A percentile compares a stretch with the other conserved stretches of the same genome.
Evolutionary conservation across 1,140 invertebrate species (phyloP).

Genomic region (Euwallacea fornicatus): DNA sequence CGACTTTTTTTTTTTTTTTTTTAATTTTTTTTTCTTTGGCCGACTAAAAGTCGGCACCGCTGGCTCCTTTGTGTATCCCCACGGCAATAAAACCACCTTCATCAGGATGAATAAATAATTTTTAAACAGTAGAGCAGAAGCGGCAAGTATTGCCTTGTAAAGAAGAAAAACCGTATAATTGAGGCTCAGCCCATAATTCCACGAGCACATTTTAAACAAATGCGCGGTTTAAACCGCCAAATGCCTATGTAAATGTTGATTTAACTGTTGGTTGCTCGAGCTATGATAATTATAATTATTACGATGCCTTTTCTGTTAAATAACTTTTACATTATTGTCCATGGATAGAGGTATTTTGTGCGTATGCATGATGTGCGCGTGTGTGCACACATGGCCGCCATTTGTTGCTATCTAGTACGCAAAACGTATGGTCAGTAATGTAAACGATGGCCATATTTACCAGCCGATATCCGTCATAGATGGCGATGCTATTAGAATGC

Average conservation of each 20-base stretch:
- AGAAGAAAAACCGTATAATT: conserved; percentile 24
- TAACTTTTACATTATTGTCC: background rate
- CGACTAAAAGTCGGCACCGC: too few species aligned
- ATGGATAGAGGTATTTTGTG: conserved; percentile 10
- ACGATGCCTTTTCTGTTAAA: conserved; percentile 14
- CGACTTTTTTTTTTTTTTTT: too few species aligned
- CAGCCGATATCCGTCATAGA: too few species aligned
- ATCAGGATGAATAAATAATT: conserved; percentile 17
- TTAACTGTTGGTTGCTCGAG: conserved; percentile 12
- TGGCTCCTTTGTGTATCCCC: background rate
- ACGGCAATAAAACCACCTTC: background rate
- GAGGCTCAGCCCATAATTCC: conserved; percentile 11
- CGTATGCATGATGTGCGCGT: background rate
- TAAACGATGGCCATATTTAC: too few species aligned
- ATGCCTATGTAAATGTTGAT: conserved; percentile 22
- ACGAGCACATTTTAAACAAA: conserved; percentile 7
- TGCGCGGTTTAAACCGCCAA: conserved; percentile 8
- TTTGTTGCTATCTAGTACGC: background rate
- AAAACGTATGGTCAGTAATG: too few species aligned
- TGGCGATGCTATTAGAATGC: too few species aligned
- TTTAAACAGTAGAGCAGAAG: conserved; percentile 9
- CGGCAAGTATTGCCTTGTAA: conserved; percentile 14
- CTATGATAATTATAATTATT: conserved; percentile 20
- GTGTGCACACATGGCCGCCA: conserved; percentile 6
- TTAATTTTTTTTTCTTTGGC: too few species aligned